Evolutionary conservation across 2,113 vertebrate species (phyloP).

Genomic region (Smithornis capensis): DNA sequence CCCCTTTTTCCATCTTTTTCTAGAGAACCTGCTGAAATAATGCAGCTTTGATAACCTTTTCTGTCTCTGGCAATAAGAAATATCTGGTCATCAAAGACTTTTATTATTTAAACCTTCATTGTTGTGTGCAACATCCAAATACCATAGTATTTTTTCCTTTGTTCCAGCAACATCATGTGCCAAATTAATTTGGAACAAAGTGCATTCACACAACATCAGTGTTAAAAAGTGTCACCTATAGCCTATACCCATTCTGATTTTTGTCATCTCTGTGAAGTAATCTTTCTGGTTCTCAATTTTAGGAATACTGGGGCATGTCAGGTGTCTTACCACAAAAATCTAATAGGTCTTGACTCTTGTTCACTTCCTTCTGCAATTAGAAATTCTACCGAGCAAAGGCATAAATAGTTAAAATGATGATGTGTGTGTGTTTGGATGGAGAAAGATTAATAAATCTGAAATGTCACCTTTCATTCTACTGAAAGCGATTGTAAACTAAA

Average conservation of each 20-base stretch:
- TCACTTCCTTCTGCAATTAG: not conserved
- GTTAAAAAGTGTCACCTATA: not conserved
- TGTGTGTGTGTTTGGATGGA: not conserved
- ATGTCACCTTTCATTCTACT: not conserved
- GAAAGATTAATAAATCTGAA: not conserved
- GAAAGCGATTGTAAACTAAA: not conserved
- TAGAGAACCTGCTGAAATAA: not conserved
- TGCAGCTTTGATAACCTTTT: not conserved
- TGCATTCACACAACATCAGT: rapidly evolving
- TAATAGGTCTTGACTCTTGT: not conserved
- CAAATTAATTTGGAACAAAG: not conserved
- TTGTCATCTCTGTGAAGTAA: not conserved
- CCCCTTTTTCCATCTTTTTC: not conserved
- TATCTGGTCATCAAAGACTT: not conserved
- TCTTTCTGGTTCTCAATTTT: not conserved
- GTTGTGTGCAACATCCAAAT: not conserved
- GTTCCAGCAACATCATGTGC: rapidly evolving
- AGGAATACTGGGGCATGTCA: not conserved
- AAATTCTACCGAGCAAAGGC: not conserved
- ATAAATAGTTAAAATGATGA: not conserved
- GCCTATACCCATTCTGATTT: not conserved
- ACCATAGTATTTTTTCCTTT: not conserved
- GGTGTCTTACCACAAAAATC: not conserved
- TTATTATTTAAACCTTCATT: not conserved
- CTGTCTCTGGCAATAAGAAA: not conserved